Percentiles rank a stretch among this genome's conserved stretches.
These are phyloP conservation scores for Limnephilus lunatus DNA, from an alignment of 2,888 invertebrate genomes.

Conservation along the genomic window DNA sequence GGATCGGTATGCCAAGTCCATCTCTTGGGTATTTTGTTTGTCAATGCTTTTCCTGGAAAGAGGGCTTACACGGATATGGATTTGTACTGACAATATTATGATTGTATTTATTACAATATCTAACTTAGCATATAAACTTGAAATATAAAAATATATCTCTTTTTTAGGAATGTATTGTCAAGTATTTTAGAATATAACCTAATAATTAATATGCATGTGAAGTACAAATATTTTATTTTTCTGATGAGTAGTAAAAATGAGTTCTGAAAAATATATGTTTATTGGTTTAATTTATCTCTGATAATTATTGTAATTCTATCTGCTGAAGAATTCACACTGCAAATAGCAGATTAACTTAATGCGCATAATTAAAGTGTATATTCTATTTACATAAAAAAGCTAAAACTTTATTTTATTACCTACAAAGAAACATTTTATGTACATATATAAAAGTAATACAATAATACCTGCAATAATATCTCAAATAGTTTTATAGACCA, in stretches of 20 bases:
- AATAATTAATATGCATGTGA: neutral
- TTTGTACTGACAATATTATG: neutral
- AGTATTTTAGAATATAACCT: neutral
- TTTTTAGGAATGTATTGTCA: neutral
- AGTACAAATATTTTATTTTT: constrained; percentile 2
- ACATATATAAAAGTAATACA: neutral
- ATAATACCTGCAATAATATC: neutral
- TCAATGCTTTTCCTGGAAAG: neutral
- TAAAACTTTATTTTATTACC: neutral
- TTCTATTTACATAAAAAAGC: neutral
- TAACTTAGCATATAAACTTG: neutral
- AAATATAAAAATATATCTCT: neutral
- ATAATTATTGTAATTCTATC: no score
- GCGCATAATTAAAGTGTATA: no score
- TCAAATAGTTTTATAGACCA: neutral
- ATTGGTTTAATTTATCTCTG: neutral
- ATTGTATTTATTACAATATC: neutral
- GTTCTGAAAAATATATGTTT: neutral
- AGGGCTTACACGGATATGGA: neutral
- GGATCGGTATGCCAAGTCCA: no score
- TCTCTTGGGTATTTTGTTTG: no score
- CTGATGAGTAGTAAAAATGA: neutral
- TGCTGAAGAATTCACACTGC: neutral
- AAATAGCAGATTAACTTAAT: no score
- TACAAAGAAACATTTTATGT: neutral